phyloP scores from a whole-genome alignment of 2,888 invertebrate genomes.

The Cosmia trapezina region DNA sequence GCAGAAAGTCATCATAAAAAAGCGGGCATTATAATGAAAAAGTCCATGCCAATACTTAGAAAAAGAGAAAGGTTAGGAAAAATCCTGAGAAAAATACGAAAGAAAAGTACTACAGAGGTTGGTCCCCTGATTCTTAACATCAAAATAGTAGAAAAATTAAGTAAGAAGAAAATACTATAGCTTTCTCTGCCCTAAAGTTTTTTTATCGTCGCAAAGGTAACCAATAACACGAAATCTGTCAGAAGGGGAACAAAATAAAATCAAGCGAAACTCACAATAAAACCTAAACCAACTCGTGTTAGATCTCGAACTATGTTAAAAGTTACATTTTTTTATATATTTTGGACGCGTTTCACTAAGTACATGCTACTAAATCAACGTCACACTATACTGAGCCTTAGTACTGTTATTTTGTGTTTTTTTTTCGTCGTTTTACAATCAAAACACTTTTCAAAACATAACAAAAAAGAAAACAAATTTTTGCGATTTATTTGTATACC shows the following conservation, averaged over 20 bases:
- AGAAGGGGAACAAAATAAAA: slow-evolving; percentile 70
- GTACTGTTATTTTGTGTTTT: slow-evolving; percentile 17
- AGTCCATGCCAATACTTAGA: neutral
- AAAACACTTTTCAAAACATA: slow-evolving; percentile 9
- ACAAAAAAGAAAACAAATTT: neutral
- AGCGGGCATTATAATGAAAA: neutral
- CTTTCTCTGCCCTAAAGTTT: neutral
- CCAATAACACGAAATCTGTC: slow-evolving; percentile 69
- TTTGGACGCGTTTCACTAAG: slow-evolving; percentile 85
- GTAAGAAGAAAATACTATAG: slow-evolving; percentile 26
- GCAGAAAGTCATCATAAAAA: slow-evolving; percentile 18
- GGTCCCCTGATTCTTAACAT: slow-evolving; percentile 69
- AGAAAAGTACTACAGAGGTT: slow-evolving; percentile 70
- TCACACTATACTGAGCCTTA: slow-evolving; percentile 67
- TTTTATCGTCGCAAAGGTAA: slow-evolving; percentile 63
- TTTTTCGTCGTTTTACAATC: slow-evolving; percentile 34
- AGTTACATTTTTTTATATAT: slow-evolving; percentile 52
- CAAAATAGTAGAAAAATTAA: slow-evolving; percentile 28
- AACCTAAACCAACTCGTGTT: slow-evolving; percentile 62
- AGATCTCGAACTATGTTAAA: slow-evolving; percentile 55
- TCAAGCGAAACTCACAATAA: slow-evolving; percentile 66
- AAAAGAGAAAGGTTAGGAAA: neutral
- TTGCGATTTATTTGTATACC: no score
- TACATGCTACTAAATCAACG: slow-evolving; percentile 77
- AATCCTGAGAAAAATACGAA: neutral